These are phyloP conservation scores for Malacoraja senta DNA, from an alignment of 2,797 vertebrate species.

Conservation along the genomic window DNA sequence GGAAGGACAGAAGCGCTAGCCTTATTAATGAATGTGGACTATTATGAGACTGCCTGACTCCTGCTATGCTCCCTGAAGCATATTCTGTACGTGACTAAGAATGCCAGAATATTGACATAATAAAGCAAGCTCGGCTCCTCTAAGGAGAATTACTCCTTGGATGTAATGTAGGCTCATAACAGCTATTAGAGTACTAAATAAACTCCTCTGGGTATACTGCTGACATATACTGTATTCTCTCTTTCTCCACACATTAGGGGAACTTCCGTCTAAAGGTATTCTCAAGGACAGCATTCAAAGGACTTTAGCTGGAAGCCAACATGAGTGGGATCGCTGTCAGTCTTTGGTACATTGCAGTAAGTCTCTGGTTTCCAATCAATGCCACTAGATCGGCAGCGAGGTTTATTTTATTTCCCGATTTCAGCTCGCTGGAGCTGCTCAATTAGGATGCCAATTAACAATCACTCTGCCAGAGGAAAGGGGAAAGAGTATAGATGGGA, in stretches of 20 bases:
- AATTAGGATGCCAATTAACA: neutral
- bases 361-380: conserved; percentile 75
- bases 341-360: conserved; percentile 68
- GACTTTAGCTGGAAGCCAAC: conserved; percentile 83
- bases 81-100: conserved; percentile 99
- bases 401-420: neutral
- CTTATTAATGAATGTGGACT: conserved; percentile 99
- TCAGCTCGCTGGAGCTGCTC: neutral
- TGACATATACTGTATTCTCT: conserved; percentile 92
- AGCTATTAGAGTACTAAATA: conserved; percentile 99
- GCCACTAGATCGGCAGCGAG: conserved; percentile 63
- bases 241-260: conserved; percentile 97
- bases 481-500: neutral
- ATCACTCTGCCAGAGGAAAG: too few relatives aligned
- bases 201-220: conserved; percentile 85
- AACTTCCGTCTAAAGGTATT: conserved; percentile 94
- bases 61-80: conserved; percentile 90
- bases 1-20: conserved; percentile 91
- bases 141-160: conserved; percentile 98
- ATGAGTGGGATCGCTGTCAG: conserved; percentile 67
- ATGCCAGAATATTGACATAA: conserved; percentile 99
- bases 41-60: conserved; percentile 99
- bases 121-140: conserved; percentile 86
- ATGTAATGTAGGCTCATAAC: conserved; percentile 98
- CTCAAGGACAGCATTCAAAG: conserved; percentile 97